These are phyloP conservation scores for Sinhomidia bicolor DNA, from an alignment of 2,888 invertebrate species.

Conservation along the genomic window DNA sequence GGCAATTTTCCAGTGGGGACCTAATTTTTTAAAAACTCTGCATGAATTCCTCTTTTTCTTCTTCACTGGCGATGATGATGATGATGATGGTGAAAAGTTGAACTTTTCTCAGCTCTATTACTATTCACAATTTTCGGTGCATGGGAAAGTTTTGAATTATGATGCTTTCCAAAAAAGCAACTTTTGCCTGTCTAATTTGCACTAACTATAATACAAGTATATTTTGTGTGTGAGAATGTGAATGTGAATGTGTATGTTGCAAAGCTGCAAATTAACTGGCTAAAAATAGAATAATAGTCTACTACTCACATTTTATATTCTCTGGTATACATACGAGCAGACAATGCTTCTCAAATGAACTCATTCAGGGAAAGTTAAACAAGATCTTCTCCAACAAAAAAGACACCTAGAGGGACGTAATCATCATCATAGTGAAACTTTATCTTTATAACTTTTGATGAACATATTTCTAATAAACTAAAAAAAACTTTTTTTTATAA, in stretches of 20 bases:
- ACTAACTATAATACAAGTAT: too few species aligned
- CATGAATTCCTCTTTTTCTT: too few species aligned
- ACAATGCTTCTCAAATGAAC: background rate
- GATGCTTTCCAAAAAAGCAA: background rate
- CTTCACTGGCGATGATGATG: too few species aligned
- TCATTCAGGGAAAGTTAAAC: background rate
- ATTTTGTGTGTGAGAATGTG: too few species aligned
- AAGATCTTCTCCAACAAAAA: background rate
- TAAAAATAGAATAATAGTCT: background rate
- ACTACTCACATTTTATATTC: background rate
- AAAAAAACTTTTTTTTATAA: too few species aligned
- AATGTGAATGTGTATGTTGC: background rate
- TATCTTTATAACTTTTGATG: too few species aligned
- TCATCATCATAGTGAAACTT: too few species aligned
- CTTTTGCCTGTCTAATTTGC: background rate
- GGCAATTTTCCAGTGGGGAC: too few species aligned
- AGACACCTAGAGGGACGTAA: too few species aligned
- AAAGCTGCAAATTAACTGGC: background rate
- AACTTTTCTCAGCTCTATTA: background rate
- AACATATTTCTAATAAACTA: too few species aligned
- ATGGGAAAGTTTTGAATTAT: conserved; percentile 18
- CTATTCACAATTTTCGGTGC: conserved; percentile 15
- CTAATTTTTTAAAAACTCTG: too few species aligned
- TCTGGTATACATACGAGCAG: background rate
- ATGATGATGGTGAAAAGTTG: background rate